Conservation (phyloP, 2,797 vertebrate genomes). For the Propithecus deckenii region DNA sequence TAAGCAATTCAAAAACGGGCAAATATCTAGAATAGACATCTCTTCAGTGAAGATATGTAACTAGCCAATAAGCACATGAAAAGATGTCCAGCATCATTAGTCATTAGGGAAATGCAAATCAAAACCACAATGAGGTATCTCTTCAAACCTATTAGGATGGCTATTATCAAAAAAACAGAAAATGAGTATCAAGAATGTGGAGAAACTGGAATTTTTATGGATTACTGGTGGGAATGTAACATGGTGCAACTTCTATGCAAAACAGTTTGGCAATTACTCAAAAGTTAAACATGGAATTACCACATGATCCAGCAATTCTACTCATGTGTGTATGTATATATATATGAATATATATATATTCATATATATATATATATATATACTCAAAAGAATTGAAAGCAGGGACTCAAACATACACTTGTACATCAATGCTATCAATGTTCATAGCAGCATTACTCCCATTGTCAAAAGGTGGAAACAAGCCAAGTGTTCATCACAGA, state of each 20-base stretch:
- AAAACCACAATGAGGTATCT: background rate
- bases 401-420: background rate
- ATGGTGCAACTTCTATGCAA: background rate
- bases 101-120: background rate
- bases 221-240: background rate
- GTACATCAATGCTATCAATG: background rate
- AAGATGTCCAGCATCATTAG: background rate
- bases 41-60: background rate
- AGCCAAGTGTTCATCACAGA: background rate
- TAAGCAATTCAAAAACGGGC: background rate
- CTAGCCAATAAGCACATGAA: background rate
- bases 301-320: background rate
- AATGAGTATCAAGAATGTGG: background rate
- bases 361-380: background rate
- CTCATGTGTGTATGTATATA: background rate
- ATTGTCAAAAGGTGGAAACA: background rate
- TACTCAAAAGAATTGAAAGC: background rate
- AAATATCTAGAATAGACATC: background rate
- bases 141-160: background rate
- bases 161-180: background rate
- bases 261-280: background rate
- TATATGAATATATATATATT: too few relatives aligned
- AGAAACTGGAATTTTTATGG: background rate
- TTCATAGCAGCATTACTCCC: background rate
- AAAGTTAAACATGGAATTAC: background rate